Evolutionary conservation across 2,888 invertebrate species (phyloP), one percentile per base, ranked within the genome.

Genomic region (Mythimna albipuncta): DNA sequence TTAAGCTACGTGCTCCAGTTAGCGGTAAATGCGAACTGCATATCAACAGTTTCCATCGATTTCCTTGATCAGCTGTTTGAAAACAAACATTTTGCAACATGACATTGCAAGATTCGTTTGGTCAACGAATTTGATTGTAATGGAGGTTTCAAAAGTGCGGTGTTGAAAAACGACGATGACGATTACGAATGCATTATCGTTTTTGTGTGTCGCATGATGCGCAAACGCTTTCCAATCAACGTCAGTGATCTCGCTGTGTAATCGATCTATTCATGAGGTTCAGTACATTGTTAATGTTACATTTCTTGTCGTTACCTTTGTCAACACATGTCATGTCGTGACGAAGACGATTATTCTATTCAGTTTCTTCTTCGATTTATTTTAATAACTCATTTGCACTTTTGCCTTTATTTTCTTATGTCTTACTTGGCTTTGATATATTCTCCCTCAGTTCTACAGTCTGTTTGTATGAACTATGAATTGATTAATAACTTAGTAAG

Each of bases 211-310:
- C 68, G 74, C 75, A 70, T 73, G 69, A 75, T 76, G 84, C 55
- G 75, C 75, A 64, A 76, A 62, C 89, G 87, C 91, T 91, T 91
- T 91, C 91, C 86, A 91, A 89, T 90, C 83, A 84, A 75, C 78
- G 85, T 83, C 85, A 83, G 88, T 89, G 89, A 88, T 90, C 85
- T 85, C 88, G 85, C 85, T 76, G 81, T 81, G 81, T 85, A 85
- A 87, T 89, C 87, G 89, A 89, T 89, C 89, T 89, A 91, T 91
- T 90, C 89, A 91, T 89, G 85, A 85, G 77, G 67, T 77, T 79
- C 69, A 77, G 68, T 70, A 75, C 69, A 67, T 78, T 81, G 64
- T 75, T 59, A 67, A 55, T 71, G 65, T 73, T 57, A 21, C 58
- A 55, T 82, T 84, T 78, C 68, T 76, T 70, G 68, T 65, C 35